Evolutionary conservation across 2,888 invertebrate genomes (phyloP).

Genomic region (Polietes domitor): DNA sequence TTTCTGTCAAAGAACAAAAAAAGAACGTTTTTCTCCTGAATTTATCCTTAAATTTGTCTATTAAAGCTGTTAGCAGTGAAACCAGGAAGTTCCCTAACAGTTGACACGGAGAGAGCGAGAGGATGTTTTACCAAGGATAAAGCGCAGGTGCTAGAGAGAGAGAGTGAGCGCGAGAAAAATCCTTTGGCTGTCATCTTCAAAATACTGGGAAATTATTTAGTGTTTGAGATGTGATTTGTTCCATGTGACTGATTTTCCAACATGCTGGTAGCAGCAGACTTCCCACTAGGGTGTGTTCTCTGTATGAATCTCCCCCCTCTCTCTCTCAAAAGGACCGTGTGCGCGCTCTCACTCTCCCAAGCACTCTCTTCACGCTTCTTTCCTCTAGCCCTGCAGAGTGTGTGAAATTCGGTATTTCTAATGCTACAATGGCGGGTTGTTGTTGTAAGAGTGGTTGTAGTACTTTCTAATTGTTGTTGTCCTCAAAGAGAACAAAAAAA

Average conservation of each 20-base stretch:
- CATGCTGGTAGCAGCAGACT: conserved; percentile 35
- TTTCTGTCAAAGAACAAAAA: neutral
- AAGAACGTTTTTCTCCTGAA: neutral
- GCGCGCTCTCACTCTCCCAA: conserved; percentile 1
- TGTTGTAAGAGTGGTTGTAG: neutral
- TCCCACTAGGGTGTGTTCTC: conserved; percentile 67
- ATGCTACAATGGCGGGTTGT: neutral
- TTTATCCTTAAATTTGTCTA: conserved; percentile 30
- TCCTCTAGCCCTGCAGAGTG: too few species aligned
- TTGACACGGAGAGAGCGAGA: conserved; percentile 4
- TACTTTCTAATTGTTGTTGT: neutral
- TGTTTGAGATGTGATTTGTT: conserved; percentile 34
- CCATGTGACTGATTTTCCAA: neutral
- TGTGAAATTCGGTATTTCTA: conserved; percentile 10
- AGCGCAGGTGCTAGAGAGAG: conserved; percentile 54
- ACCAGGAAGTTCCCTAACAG: conserved; percentile 20
- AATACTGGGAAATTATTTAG: conserved; percentile 63
- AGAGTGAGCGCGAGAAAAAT: neutral
- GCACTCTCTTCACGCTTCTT: neutral
- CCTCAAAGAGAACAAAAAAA: neutral
- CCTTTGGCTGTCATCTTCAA: neutral
- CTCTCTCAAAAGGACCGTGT: too few species aligned
- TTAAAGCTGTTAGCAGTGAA: conserved; percentile 9
- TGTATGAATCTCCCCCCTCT: conserved; percentile 48
- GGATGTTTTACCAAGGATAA: conserved; percentile 41